A percentile compares a stretch with the other conserved stretches of the same genome.
These are phyloP conservation scores for Ceratothoa steindachneri DNA, from an alignment of 2,888 invertebrate species.

Conservation along the genomic window DNA sequence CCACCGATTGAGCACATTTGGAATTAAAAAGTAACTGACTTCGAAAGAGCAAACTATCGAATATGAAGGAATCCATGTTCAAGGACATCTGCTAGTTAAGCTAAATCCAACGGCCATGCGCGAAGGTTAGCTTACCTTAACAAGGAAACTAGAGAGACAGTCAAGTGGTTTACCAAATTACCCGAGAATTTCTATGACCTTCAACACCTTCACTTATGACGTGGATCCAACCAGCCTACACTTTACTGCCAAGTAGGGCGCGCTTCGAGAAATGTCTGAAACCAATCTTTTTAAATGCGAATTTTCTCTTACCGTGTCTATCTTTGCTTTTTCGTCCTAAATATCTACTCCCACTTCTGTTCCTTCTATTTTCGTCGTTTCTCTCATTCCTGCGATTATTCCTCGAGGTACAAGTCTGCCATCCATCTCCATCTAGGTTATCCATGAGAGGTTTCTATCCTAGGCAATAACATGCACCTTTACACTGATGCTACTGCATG, in stretches of 20 bases:
- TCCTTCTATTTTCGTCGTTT: not conserved
- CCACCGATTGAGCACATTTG: too few relatives aligned
- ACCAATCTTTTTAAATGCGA: too few relatives aligned
- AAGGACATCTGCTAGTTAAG: too few relatives aligned
- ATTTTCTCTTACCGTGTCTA: constrained; percentile 21
- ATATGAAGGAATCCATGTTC: too few relatives aligned
- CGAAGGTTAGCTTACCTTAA: too few relatives aligned
- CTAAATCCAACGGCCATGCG: too few relatives aligned
- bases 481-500: not conserved
- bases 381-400: constrained; percentile 10
- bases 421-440: not conserved
- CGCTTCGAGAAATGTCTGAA: not conserved
- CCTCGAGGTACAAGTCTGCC: not conserved
- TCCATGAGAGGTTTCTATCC: not conserved
- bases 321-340: constrained; percentile 25
- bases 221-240: too few relatives aligned
- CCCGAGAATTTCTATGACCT: not conserved
- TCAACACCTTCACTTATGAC: not conserved
- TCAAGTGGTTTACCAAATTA: too few relatives aligned
- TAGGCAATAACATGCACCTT: not conserved
- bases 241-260: too few relatives aligned
- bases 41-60: too few relatives aligned
- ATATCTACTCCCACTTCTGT: constrained; percentile 21
- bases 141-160: too few relatives aligned
- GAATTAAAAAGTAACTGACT: too few relatives aligned